Conservation (phyloP, 1,140 invertebrate species). For the Luehdorfia chinensis region DNA sequence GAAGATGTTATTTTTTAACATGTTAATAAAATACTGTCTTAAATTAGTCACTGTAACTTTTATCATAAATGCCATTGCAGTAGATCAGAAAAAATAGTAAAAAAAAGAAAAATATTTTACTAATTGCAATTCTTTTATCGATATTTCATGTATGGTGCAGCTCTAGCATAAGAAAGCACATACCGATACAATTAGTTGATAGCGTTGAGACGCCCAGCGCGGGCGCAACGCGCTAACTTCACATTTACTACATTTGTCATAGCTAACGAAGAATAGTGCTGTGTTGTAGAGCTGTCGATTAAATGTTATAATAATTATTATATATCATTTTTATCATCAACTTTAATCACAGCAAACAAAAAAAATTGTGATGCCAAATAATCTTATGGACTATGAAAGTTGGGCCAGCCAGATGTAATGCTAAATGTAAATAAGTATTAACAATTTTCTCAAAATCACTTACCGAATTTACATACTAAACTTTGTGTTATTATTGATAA, state of each 20-base stretch:
- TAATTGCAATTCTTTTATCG: slow-evolving; percentile 25
- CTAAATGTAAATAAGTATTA: too few species aligned
- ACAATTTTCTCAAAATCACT: too few species aligned
- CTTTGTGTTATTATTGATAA: too few species aligned
- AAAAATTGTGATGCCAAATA: too few species aligned
- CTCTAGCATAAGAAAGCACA: slow-evolving; percentile 34
- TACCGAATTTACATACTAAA: too few species aligned
- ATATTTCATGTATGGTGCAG: slow-evolving; percentile 24
- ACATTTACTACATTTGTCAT: slow-evolving; percentile 64
- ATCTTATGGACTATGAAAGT: not conserved
- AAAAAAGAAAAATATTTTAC: too few species aligned
- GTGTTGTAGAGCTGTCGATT: not conserved
- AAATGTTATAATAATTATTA: not conserved
- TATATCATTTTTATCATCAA: not conserved
- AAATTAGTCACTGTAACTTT: too few species aligned
- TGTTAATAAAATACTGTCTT: too few species aligned
- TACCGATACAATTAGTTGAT: slow-evolving; percentile 62
- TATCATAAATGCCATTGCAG: too few species aligned
- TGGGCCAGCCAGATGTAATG: too few species aligned
- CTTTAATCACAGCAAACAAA: not conserved
- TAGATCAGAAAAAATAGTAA: too few species aligned
- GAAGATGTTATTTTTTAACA: too few species aligned
- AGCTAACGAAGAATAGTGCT: slow-evolving; percentile 25
- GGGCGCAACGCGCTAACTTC: slow-evolving; percentile 46
- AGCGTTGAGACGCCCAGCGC: slow-evolving; percentile 32